These are phyloP conservation scores for Nemotelus nigrinus DNA, from an alignment of 2,888 invertebrate species.

Conservation along the genomic window DNA sequence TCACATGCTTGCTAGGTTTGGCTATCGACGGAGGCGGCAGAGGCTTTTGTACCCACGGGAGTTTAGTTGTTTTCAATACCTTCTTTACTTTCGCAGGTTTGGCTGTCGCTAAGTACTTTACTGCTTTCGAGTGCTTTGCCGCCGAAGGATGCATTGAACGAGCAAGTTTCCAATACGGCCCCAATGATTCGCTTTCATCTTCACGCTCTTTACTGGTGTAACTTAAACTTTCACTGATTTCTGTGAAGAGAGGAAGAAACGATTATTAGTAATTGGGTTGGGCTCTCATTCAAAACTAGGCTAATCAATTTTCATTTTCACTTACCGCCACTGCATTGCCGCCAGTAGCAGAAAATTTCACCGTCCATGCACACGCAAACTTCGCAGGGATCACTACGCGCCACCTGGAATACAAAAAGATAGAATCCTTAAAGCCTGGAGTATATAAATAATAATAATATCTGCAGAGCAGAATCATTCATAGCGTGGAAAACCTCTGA, in stretches of 20 bases:
- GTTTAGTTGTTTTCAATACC: background rate
- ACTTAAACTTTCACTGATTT: conserved; percentile 18
- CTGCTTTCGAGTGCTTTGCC: background rate
- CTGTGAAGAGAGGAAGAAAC: conserved; percentile 13
- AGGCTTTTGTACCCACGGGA: conserved; percentile 14
- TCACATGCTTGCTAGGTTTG: conserved; percentile 5
- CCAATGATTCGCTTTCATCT: background rate
- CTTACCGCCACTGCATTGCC: conserved; percentile 64
- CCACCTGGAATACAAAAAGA: conserved; percentile 66
- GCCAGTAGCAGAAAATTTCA: conserved; percentile 76
- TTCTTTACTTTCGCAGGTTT: conserved; percentile 18
- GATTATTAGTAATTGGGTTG: background rate
- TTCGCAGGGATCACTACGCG: conserved; percentile 70
- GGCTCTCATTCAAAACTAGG: background rate
- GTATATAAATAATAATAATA: conserved; percentile 30
- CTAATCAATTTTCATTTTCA: conserved; percentile 36
- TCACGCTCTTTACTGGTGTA: conserved; percentile 20
- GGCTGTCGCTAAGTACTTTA: background rate
- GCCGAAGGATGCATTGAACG: background rate
- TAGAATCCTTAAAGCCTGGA: conserved; percentile 1
- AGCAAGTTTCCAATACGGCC: conserved; percentile 8
- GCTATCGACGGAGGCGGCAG: background rate
- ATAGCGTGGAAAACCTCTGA: background rate
- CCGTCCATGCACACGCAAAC: conserved; percentile 73
- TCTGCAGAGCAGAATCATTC: conserved; percentile 2